Evolutionary conservation across 2,797 vertebrate genomes (phyloP).

Genomic region (Leontocebus nigricollis): DNA sequence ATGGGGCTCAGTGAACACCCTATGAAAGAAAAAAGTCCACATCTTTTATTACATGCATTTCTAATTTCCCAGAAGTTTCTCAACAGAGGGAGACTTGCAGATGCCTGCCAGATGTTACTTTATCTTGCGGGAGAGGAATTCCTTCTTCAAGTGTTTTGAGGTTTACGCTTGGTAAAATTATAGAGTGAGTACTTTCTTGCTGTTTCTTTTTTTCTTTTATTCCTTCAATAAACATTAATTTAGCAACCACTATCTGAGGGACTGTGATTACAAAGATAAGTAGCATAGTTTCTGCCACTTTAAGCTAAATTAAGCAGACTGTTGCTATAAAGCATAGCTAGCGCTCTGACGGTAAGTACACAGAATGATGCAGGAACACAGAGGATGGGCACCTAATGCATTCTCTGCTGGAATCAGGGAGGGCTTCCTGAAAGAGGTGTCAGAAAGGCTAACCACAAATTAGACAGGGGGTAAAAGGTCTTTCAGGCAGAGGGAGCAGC

Average conservation of each 20-base stretch:
- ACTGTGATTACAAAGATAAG: neutral
- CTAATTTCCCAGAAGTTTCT: slow-evolving; percentile 56
- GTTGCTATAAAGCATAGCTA: neutral
- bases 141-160: neutral
- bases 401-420: neutral
- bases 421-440: neutral
- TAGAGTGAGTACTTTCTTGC: neutral
- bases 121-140: neutral
- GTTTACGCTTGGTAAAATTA: slow-evolving; percentile 8
- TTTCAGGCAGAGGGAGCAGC: neutral
- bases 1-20: slow-evolving; percentile 44
- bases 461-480: neutral
- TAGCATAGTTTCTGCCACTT: neutral
- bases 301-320: neutral
- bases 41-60: slow-evolving; percentile 38
- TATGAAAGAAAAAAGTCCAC: neutral
- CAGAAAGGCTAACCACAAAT: neutral
- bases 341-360: neutral
- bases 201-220: neutral
- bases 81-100: neutral
- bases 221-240: slow-evolving; percentile 33
- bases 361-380: neutral
- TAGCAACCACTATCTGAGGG: neutral
- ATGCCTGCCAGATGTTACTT: slow-evolving; percentile 54
- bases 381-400: accelerated